Evolutionary conservation across 1,140 invertebrate species (phyloP), one percentile per base, ranked within the genome.

Genomic region (Pseudomyrmex dendroicus): DNA sequence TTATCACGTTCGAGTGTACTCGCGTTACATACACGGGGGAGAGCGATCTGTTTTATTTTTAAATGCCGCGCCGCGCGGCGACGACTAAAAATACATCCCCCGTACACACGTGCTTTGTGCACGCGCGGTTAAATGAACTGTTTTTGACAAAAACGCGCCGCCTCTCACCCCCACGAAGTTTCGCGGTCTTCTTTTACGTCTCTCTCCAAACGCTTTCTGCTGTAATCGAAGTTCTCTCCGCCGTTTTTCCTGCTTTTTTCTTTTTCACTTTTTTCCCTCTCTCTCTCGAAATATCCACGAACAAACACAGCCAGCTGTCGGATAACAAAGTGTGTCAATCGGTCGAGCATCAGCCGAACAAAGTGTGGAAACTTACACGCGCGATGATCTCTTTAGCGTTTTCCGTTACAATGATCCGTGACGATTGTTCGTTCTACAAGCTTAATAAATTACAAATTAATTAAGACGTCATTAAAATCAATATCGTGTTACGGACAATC

Each of bases 31-130:
- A 25, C 68, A 78, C 9, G 73, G 63, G n/a, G 22, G 22, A 4
- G 35, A 62, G 46, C 25, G 13, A 44, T 56, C 7, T 50, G n/a
- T 57, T 68, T 73, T 86, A 78, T 84, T 84, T 87, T 88, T 83
- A 85, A 82, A 72, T 83, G 66, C 44, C 70, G 17, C 46, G 35
- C 35, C 5, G 35, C 35, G 5, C 17, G 63, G 13, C 57, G 48
- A 22, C 50, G 52, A 67, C 73, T 70, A 83, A 83, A 83, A 84
- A 85, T 84, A 84, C 73, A 44, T 57, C 61, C 61, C 44, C 10
- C 13, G 35, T 13, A 10, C 83, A 46, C 74, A 67, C 56, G 13
- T 50, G 35, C 50, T 64, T 70, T 56, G 15, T 15, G 56, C 20
- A 15, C 35, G 66, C 54, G 46, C 17, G 13, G 44, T 70, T 64